Conservation (phyloP, 2,113 vertebrate species). For the Rhineura floridana region DNA sequence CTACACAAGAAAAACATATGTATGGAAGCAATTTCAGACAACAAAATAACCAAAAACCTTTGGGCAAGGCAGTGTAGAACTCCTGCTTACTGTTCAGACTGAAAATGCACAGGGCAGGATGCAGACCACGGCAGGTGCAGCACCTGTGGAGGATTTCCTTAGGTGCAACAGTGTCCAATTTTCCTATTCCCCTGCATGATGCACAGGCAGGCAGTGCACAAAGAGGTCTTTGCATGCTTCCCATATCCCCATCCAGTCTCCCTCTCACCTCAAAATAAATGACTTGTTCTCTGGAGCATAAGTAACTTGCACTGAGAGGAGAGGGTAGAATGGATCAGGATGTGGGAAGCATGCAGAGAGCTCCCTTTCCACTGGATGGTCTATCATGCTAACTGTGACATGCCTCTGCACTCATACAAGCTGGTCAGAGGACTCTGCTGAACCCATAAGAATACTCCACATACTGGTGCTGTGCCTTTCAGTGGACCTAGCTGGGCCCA, state of each 20-base stretch:
- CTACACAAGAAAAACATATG: slow-evolving; percentile 80
- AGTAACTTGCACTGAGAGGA: background rate
- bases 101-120: background rate
- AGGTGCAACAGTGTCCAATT: background rate
- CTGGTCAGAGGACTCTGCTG: background rate
- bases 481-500: background rate
- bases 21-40: slow-evolving; percentile 46
- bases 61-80: slow-evolving; percentile 22
- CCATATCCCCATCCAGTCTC: background rate
- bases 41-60: slow-evolving; percentile 2
- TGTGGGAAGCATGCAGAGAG: background rate
- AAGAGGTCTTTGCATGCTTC: background rate
- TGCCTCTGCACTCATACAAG: background rate
- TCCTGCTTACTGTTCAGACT: background rate
- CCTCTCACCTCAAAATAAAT: background rate
- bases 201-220: background rate
- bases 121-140: background rate
- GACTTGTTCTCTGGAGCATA: background rate
- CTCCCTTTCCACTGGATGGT: background rate
- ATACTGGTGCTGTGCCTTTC: background rate
- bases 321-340: background rate
- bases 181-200: background rate
- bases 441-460: background rate
- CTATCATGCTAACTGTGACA: background rate
- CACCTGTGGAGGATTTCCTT: background rate